phyloP scores from a whole-genome alignment of 1,140 invertebrate species.

The Chrysopa pallens region DNA sequence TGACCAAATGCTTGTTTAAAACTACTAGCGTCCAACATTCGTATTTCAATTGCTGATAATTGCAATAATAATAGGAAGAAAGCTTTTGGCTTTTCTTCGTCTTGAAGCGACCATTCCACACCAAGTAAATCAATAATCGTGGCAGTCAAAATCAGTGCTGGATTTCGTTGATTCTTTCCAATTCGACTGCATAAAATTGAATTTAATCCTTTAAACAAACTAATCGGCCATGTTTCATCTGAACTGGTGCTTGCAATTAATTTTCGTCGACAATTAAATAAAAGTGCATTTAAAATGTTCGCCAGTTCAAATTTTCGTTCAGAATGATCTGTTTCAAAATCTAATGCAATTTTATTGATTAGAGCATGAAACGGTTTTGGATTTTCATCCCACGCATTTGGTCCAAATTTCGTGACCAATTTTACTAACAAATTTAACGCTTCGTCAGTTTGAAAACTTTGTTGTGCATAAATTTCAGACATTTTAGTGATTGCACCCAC shows the following conservation, averaged over 20 bases:
- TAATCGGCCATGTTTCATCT: slow-evolving; percentile 58
- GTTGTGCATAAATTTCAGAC: slow-evolving; percentile 66
- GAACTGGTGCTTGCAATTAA: slow-evolving; percentile 35
- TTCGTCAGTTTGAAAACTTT: slow-evolving; percentile 74
- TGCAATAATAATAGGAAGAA: slow-evolving; percentile 73
- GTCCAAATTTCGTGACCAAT: slow-evolving; percentile 46
- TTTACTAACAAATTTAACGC: slow-evolving; percentile 60
- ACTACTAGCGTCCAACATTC: slow-evolving; percentile 77
- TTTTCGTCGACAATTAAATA: slow-evolving; percentile 51
- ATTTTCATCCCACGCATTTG: slow-evolving; percentile 50
- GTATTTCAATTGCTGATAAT: slow-evolving; percentile 73
- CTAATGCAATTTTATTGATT: slow-evolving; percentile 65
- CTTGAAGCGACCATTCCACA: slow-evolving; percentile 60
- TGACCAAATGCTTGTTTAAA: slow-evolving; percentile 58
- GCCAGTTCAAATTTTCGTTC: slow-evolving; percentile 78
- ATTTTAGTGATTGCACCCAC: slow-evolving; percentile 60
- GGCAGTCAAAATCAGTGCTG: slow-evolving; percentile 65
- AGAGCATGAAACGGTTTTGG: slow-evolving; percentile 59
- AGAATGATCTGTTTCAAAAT: slow-evolving; percentile 72
- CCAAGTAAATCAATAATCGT: slow-evolving; percentile 65
- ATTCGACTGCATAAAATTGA: slow-evolving; percentile 77
- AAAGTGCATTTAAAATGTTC: slow-evolving; percentile 48
- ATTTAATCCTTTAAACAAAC: slow-evolving; percentile 54
- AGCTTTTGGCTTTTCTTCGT: slow-evolving; percentile 60
- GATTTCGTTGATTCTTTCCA: slow-evolving; percentile 69